phyloP scores from a whole-genome alignment of 2,113 vertebrate genomes.

The Oryctolagus cuniculus region mOryCun1.1 NC_091440.1:112466001-112466500 shows the following conservation, averaged over 20 bases:
- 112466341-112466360: neutral
- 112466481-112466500: neutral
- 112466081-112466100: too few species aligned
- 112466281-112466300: conserved; percentile 5
- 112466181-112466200: neutral
- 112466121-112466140: too few species aligned
- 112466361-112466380: neutral
- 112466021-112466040: too few species aligned
- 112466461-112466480: conserved; percentile 39
- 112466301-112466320: neutral
- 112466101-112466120: too few species aligned
- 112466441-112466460: conserved; percentile 1
- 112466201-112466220: neutral
- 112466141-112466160: too few species aligned
- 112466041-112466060: too few species aligned
- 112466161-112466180: too few species aligned
- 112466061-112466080: too few species aligned
- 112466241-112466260: neutral
- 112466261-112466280: neutral
- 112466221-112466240: neutral
- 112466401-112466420: neutral
- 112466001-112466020: too few species aligned
- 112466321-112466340: neutral
- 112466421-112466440: neutral
- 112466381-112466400: neutral